These are phyloP conservation scores for Aphrophora alni DNA, from an alignment of 2,888 invertebrate genomes.

Conservation along the genomic window DNA sequence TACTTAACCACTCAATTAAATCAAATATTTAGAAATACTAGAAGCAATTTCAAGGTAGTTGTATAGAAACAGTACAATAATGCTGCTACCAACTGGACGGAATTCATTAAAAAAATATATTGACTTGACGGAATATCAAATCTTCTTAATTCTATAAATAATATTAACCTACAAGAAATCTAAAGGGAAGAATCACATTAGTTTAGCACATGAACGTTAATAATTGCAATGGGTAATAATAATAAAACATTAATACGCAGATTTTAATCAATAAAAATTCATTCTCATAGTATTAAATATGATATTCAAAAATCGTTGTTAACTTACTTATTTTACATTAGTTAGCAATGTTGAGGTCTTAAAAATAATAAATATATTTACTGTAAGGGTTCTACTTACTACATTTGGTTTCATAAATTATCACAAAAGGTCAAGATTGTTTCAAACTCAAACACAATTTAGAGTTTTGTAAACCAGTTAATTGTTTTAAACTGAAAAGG, in stretches of 20 bases:
- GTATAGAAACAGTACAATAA: not conserved
- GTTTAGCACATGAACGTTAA: not conserved
- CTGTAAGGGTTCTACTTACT: not conserved
- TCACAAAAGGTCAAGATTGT: not conserved
- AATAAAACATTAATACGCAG: not conserved
- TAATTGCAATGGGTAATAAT: not conserved
- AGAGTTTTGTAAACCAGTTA: too few species aligned
- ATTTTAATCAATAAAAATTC: too few species aligned
- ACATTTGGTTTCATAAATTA: constrained; percentile 6
- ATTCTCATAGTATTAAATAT: too few species aligned
- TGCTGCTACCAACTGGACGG: not conserved
- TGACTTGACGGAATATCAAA: not conserved
- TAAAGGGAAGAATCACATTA: not conserved
- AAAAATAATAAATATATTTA: not conserved
- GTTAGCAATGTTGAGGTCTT: not conserved
- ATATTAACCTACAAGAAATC: not conserved
- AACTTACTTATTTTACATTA: not conserved
- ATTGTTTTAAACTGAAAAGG: too few species aligned
- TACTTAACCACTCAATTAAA: not conserved
- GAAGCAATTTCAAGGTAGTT: too few species aligned
- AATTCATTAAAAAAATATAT: not conserved
- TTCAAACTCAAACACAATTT: not conserved
- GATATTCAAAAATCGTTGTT: not conserved
- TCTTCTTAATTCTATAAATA: not conserved
- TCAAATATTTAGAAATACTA: not conserved